Evolutionary conservation across 2,888 invertebrate genomes (phyloP).

Genomic region (Philereme vetulata): DNA sequence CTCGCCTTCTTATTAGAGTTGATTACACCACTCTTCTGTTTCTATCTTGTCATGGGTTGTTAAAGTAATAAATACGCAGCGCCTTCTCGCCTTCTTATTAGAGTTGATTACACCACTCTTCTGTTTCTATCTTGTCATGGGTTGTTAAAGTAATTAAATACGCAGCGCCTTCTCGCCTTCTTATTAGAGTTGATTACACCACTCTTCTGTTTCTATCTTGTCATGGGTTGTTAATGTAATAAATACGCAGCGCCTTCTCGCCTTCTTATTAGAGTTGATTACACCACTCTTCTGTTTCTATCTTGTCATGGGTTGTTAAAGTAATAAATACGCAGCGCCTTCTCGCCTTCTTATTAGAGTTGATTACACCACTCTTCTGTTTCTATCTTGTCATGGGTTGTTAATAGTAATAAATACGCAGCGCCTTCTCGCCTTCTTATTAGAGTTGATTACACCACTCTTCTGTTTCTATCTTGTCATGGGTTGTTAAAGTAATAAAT

Average conservation of each 20-base stretch:
- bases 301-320: conserved; percentile 73
- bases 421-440: conserved; percentile 77
- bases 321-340: conserved; percentile 69
- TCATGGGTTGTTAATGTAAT: conserved; percentile 72
- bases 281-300: conserved; percentile 74
- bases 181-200: conserved; percentile 77
- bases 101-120: conserved; percentile 74
- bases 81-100: conserved; percentile 78
- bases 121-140: conserved; percentile 74
- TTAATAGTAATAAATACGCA: conserved; percentile 70
- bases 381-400: conserved; percentile 75
- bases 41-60: conserved; percentile 74
- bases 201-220: conserved; percentile 75
- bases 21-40: conserved; percentile 75
- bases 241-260: conserved; percentile 72
- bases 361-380: conserved; percentile 75
- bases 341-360: conserved; percentile 78
- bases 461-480: conserved; percentile 74
- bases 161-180: conserved; percentile 75
- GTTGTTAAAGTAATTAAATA: conserved; percentile 72
- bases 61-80: conserved; percentile 69
- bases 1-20: conserved; percentile 77
- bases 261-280: conserved; percentile 78
- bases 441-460: conserved; percentile 76
- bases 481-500: conserved; percentile 70